Evolutionary conservation across 1,140 invertebrate genomes (phyloP).

Genomic region (Meloidogyne hapla): DNA sequence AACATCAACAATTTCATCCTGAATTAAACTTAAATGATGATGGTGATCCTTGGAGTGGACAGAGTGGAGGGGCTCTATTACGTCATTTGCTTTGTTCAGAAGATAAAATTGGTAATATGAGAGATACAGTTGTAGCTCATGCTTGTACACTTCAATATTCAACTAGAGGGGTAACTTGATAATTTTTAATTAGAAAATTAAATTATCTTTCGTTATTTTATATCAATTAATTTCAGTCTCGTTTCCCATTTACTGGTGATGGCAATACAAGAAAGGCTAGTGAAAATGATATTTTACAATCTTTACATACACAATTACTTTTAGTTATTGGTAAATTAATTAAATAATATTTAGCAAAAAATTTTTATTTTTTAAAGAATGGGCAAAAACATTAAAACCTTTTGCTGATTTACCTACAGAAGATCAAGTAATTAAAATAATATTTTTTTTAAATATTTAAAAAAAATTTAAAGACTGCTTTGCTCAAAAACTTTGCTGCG

Average conservation of each 20-base stretch:
- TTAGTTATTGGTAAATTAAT: conserved; percentile 50
- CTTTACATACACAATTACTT: conserved; percentile 57
- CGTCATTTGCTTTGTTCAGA: conserved; percentile 54
- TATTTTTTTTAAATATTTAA: conserved; percentile 7
- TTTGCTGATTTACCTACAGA: conserved; percentile 58
- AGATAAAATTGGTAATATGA: conserved; percentile 55
- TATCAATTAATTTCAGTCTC: conserved; percentile 6
- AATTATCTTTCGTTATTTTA: not conserved
- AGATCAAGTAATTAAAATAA: conserved; percentile 51
- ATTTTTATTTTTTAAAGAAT: conserved; percentile 44
- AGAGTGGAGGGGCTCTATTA: conserved; percentile 36
- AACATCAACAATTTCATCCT: not conserved
- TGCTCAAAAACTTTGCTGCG: conserved; percentile 62
- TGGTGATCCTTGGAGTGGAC: conserved; percentile 44
- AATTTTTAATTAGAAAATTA: too few species aligned
- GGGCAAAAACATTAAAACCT: conserved; percentile 59
- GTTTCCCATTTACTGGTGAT: conserved; percentile 27
- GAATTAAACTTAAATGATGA: not conserved
- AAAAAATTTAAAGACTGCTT: conserved; percentile 41
- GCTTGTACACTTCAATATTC: conserved; percentile 60
- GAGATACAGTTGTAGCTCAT: conserved; percentile 61
- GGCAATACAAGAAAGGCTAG: conserved; percentile 48
- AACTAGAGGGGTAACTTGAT: conserved; percentile 46
- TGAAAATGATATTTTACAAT: conserved; percentile 62
- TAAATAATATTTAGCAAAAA: not conserved